Base-by-base conservation (phyloP, 2,113 vertebrate genomes). In the Probosciger aterrimus region DNA sequence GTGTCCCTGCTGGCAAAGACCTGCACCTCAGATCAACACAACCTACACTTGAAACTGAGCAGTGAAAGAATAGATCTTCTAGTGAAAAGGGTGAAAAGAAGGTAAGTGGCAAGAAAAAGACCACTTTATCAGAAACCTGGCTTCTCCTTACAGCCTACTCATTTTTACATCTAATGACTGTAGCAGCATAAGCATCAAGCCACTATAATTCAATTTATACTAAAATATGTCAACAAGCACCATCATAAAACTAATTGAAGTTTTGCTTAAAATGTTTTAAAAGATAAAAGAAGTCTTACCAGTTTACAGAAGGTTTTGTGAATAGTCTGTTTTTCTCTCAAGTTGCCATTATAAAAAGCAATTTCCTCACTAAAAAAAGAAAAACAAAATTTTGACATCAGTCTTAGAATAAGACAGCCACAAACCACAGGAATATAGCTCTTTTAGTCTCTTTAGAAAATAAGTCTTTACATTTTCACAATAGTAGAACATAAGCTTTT, bases 301-400 rank as follows among this genome's bases (percentile, higher is more conserved):
- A 99, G 97, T 96, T 99, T 99, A 90, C 97, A 98, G 96, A 99
- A 99, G 31, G 98, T 98, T 71, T 98, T 79, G 81, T 99, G 92
- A 93, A 99, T 99, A 55, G 99, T 99, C 96, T 98, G 98, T 78
- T 99, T 99, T 97, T 99, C 99, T 96, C 99, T 98, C 89, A 91
- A 47, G 94, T 99, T 99, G 39, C 99, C 99, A 88, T 99, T 99
- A 92, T 99, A 99, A 98, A 99, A 99, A 65, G 99, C 99, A 71
- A 99, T 99, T 98, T 99, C 99, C 97, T 99, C 99, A 98, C 99
- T 99, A 67, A 89, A 94, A 96, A 59, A 35, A 10, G 4, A 35
- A 10, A 59, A 35, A 10, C 6, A 35, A 10, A 7, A 35, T 16
- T 59, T 59, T 59, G 14, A 15, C 33, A 59, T 59, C 33, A 70